Evolutionary conservation across 2,113 vertebrate species (phyloP).

Genomic region (Psilopogon haemacephalus): DNA sequence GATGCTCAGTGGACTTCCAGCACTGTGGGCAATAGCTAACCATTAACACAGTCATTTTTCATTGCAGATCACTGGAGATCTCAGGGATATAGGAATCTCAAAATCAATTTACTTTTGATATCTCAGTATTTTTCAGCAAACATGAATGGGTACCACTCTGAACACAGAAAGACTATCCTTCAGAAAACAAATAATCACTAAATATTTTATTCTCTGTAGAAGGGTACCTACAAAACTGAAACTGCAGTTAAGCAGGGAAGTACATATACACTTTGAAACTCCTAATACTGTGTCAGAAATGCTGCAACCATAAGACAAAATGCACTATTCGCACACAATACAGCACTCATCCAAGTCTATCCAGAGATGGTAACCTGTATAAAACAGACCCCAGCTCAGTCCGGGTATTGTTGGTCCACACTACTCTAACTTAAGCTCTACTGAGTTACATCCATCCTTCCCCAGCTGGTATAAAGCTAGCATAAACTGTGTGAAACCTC

Average conservation of each 20-base stretch:
- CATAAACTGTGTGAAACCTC: neutral
- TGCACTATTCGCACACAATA: neutral
- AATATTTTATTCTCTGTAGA: neutral
- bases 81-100: neutral
- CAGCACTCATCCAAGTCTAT: neutral
- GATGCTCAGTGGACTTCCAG: neutral
- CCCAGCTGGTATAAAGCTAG: constrained; percentile 26
- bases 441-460: neutral
- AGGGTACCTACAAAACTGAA: neutral
- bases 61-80: accelerated
- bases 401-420: neutral
- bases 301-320: neutral
- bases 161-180: neutral
- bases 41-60: neutral
- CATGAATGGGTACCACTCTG: neutral
- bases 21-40: neutral
- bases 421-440: neutral
- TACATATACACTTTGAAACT: neutral
- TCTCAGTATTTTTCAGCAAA: neutral
- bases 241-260: neutral
- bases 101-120: neutral
- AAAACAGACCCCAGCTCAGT: neutral
- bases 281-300: neutral
- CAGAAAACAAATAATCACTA: neutral
- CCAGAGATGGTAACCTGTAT: neutral